Conservation (phyloP, 2,797 vertebrate species). For the Hipposideros larvatus region DNA sequence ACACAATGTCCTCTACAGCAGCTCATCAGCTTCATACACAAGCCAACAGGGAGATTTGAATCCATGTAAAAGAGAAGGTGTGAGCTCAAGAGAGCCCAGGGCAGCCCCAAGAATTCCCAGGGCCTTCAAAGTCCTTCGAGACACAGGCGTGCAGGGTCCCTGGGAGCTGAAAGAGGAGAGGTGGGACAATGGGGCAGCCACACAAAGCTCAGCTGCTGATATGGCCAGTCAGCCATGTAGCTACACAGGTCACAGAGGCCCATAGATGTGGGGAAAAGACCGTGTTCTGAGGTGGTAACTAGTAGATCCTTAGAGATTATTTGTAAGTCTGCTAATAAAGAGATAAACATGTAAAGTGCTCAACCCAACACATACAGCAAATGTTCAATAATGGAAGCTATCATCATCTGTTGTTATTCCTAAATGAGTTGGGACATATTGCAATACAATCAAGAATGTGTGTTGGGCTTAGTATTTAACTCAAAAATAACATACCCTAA, state of each 20-base stretch:
- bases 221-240: not conserved
- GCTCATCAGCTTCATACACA: not conserved
- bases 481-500: not conserved
- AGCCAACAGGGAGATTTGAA: not conserved
- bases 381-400: too few species aligned
- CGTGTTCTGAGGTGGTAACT: not conserved
- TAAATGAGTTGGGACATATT: not conserved
- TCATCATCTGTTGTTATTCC: not conserved
- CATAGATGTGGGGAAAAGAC: not conserved
- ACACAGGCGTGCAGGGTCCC: rapidly evolving
- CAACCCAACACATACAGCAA: not conserved
- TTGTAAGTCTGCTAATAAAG: not conserved
- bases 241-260: not conserved
- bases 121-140: not conserved
- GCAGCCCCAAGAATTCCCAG: not conserved
- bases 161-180: not conserved
- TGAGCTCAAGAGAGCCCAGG: not conserved
- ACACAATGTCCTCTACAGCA: not conserved
- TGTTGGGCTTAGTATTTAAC: not conserved
- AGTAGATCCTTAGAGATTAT: not conserved
- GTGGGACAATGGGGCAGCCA: not conserved
- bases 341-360: not conserved
- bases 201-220: not conserved
- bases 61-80: not conserved
- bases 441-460: not conserved